A percentile compares a stretch with the other conserved stretches of the same genome.
phyloP scores from a whole-genome alignment of 53 echinoderm and acorn worm species.

The Crossaster papposus region DNA sequence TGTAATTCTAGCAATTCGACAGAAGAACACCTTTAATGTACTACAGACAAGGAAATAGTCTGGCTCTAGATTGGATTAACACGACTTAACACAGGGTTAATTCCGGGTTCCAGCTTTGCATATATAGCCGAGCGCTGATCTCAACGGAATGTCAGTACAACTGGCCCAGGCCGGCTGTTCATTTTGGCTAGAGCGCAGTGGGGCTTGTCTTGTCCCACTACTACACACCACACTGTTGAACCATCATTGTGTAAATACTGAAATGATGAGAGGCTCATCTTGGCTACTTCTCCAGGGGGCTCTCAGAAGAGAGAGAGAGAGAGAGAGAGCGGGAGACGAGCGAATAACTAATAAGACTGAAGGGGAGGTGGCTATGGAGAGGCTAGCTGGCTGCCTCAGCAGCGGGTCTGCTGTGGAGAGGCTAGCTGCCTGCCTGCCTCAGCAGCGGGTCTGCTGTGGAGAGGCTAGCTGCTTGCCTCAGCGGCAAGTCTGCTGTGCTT shows the following conservation, averaged over 20 bases:
- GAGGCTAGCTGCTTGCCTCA: neutral
- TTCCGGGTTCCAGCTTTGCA: conserved; percentile 20
- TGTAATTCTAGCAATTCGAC: neutral
- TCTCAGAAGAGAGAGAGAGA: neutral
- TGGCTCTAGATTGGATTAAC: conserved; percentile 33
- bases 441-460: neutral
- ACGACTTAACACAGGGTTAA: conserved; percentile 48
- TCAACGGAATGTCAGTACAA: conserved; percentile 17
- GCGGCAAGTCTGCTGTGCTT: neutral
- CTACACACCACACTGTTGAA: conserved; percentile 25
- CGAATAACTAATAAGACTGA: conserved; percentile 17
- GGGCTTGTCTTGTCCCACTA: neutral
- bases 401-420: neutral
- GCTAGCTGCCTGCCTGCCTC: neutral
- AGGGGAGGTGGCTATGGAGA: neutral
- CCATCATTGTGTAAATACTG: conserved; percentile 25
- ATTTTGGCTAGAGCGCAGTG: neutral
- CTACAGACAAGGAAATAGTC: conserved; percentile 16
- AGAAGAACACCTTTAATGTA: neutral
- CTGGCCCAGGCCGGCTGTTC: neutral
- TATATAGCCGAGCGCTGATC: conserved; percentile 5
- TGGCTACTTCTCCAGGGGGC: neutral
- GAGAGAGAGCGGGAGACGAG: neutral
- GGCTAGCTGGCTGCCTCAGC: neutral
- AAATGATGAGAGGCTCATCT: neutral